These are phyloP conservation scores for Pasiphila rectangulata DNA, from an alignment of 2,888 invertebrate species.

Conservation along the genomic window DNA sequence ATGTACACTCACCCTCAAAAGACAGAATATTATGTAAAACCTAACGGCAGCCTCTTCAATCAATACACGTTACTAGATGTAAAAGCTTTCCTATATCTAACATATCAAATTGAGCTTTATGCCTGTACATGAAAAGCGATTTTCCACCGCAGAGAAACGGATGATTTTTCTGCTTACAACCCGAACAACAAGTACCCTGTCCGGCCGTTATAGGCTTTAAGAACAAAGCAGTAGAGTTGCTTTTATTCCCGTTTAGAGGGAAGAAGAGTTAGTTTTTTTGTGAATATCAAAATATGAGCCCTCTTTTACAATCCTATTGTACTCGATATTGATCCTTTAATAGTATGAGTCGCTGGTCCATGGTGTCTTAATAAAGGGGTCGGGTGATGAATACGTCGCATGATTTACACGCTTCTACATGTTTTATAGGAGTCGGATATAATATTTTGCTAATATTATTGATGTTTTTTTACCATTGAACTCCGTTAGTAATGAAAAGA, in stretches of 20 bases:
- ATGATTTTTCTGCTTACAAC: constrained; percentile 59
- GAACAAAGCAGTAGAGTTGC: constrained; percentile 40
- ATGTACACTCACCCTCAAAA: constrained; percentile 64
- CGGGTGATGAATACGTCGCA: constrained; percentile 54
- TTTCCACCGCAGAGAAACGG: constrained; percentile 33
- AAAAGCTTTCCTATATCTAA: constrained; percentile 67
- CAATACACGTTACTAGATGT: constrained; percentile 78
- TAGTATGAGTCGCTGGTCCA: constrained; percentile 73
- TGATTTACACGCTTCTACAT: constrained; percentile 39
- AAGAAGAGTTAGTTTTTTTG: constrained; percentile 77
- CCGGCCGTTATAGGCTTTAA: constrained; percentile 51
- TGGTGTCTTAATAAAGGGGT: constrained; percentile 71
- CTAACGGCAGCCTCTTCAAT: constrained; percentile 79
- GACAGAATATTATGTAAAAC: constrained; percentile 79
- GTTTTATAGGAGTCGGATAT: constrained; percentile 4
- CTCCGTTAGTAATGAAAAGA: too few relatives aligned
- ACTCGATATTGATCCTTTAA: constrained; percentile 78
- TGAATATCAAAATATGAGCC: constrained; percentile 80
- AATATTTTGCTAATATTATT: background rate
- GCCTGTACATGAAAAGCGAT: constrained; percentile 36
- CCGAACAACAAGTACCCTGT: constrained; percentile 63
- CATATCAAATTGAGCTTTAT: constrained; percentile 47
- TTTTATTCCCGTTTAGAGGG: constrained; percentile 42
- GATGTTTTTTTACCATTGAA: too few relatives aligned
- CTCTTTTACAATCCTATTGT: constrained; percentile 79